phyloP scores from a whole-genome alignment of 2,888 invertebrate genomes.

The Orgyia antiqua region DNA sequence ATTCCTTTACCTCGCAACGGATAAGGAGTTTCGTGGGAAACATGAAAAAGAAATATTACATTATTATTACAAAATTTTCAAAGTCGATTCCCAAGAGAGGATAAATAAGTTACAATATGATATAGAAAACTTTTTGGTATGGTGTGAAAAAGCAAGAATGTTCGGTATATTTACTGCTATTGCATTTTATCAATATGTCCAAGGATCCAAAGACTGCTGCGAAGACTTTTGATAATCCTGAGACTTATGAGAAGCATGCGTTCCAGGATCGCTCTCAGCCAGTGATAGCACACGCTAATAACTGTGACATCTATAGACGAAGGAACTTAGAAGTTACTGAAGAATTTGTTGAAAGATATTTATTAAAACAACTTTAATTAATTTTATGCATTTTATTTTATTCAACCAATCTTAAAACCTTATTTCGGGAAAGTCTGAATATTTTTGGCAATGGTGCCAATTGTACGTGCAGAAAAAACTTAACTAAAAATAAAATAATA shows the following conservation, averaged over 20 bases:
- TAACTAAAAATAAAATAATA: too few relatives aligned
- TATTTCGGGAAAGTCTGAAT: too few relatives aligned
- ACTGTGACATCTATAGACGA: constrained; percentile 25
- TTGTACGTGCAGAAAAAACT: too few relatives aligned
- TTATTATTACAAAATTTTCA: constrained; percentile 44
- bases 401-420: too few relatives aligned
- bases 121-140: constrained; percentile 23
- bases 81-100: constrained; percentile 30
- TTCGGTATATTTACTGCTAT: constrained; percentile 26
- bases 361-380: constrained; percentile 11
- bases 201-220: constrained; percentile 36
- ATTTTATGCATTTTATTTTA: too few relatives aligned
- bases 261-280: constrained; percentile 33
- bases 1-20: constrained; percentile 47
- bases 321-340: constrained; percentile 41
- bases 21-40: constrained; percentile 36
- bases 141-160: constrained; percentile 35
- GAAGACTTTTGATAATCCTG: constrained; percentile 35
- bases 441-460: too few relatives aligned
- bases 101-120: constrained; percentile 32
- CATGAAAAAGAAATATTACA: constrained; percentile 36
- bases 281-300: constrained; percentile 29
- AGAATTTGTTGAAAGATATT: constrained; percentile 47
- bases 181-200: constrained; percentile 26
- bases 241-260: constrained; percentile 27